Evolutionary conservation across 2,797 vertebrate species (phyloP), one percentile per base, ranked within the genome.

Genomic region (Leptatherina wallacei): DNA sequence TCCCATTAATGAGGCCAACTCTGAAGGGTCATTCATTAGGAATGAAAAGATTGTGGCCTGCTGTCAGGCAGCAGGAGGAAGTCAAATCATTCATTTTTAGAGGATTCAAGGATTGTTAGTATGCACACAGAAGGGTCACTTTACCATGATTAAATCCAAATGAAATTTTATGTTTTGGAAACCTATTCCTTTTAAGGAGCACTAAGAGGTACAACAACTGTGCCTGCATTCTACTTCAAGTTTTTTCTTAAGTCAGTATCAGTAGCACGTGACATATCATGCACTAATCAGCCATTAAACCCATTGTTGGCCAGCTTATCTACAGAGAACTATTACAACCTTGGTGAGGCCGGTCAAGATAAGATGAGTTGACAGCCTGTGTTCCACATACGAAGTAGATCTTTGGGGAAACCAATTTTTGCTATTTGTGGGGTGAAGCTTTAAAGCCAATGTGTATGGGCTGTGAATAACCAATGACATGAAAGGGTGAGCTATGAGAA

Each of bases 21-120:
- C 42, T 62, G 56, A 38, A 56, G 60, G 32, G 6, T 69, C 44
- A 69, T 65, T 57, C 47, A 61, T 61, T 32, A 38, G 6, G n/a
- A 56, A 10, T 49, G 33, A 44, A 14, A 13, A 4, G 27, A n/a
- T 33, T 16, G 9, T 55, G 27, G 14, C 12, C 22, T 55, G 22
- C 58, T 67, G 56, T 54, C 59, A 68, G 30, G 47, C 49, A 27
- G 24, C 13, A 42, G 20, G 20, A 6, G 8, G 51, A 66, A 54
- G 14, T n/a, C 47, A 56, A 35, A 29, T 27, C 33, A 18, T 16
- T 36, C 9, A 32, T 33, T 52, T 64, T 44, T 29, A 22, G 8
- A 73, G 59, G 6, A 49, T 30, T 52, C 35, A 61, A 29, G 0
- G 36, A 61, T 30, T 58, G 38, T 58, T 71, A 61, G 64, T 58